Evolutionary conservation across 2,888 invertebrate species (phyloP), one percentile per base, ranked within the genome.

Genomic region (Volucella zonaria): DNA sequence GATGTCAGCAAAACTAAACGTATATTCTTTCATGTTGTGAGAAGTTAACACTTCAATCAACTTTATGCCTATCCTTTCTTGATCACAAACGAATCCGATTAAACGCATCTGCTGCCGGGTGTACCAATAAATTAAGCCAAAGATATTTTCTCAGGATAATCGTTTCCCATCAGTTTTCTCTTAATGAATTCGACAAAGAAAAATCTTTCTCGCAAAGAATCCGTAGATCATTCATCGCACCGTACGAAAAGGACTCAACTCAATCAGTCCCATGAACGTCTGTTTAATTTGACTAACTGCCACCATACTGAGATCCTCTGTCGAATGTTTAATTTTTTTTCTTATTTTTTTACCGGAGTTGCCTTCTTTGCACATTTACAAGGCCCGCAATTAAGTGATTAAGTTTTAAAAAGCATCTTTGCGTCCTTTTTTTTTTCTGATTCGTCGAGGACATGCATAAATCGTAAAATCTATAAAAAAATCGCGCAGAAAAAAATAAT

Each of bases 381-480:
- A 18, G 18, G 45, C n/a, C n/a, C 45, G 64, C 73, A 54, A 64
- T 74, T 64, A 64, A 74, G 54, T 40, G 62, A 74, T 74, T 74
- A 47, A 54, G 18, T 73, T 47, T 54, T 45, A 43, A 31, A 64
- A 74, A 47, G 18, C 52, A 47, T 14, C 31, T 31, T 49, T 14
- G 12, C 8, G 8, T 18, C 12, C 10, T 64, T 40, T 23, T 15
- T 23, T 15, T n/a, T 40, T 8, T 18, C n/a, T n/a, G 18, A 52
- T 9, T 52, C 52, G 14, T 52, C 66, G 51, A 66, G 52, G 23
- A 66, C 23, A 23, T 31, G 31, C 6, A 31, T 66, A 42, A n/a
- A 42, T 14, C 43, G 42, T 23, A 43, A 73, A 47, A 38, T 58
- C 15, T 10, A 40, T 43, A 31, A 12, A 45, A n/a, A 40, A 15